phyloP scores from a whole-genome alignment of 2,888 invertebrate species.

The Malthinus seriepunctatus region DNA sequence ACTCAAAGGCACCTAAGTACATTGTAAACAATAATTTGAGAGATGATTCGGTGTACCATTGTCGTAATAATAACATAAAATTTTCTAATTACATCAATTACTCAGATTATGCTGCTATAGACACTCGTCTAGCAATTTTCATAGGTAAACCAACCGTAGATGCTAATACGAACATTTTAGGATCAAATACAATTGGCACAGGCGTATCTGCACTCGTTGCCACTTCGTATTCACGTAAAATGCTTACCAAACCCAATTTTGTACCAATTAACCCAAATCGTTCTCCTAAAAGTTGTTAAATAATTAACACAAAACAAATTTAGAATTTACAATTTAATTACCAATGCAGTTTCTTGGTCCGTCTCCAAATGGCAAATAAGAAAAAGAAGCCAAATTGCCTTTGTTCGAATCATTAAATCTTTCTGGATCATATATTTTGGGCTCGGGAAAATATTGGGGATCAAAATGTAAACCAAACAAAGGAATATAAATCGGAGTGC shows the following conservation, averaged over 20 bases:
- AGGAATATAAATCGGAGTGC: conserved; percentile 47
- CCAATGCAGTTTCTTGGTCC: conserved; percentile 37
- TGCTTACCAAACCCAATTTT: conserved; percentile 47
- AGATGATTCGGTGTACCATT: too few species aligned
- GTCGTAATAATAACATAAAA: too few species aligned
- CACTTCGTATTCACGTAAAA: conserved; percentile 43
- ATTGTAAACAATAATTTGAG: too few species aligned
- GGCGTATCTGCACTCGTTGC: conserved; percentile 42
- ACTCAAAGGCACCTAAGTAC: too few species aligned
- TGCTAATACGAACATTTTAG: conserved; percentile 43
- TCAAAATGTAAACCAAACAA: conserved; percentile 47
- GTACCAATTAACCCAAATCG: conserved; percentile 47
- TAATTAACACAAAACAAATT: not conserved
- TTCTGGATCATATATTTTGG: conserved; percentile 51
- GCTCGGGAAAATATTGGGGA: conserved; percentile 48
- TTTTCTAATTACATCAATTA: not conserved
- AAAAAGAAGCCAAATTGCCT: conserved; percentile 18
- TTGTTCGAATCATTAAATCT: conserved; percentile 46
- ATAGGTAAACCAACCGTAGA: conserved; percentile 44
- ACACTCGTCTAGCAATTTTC: conserved; percentile 34
- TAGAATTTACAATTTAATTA: conserved; percentile 37
- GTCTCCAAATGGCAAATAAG: conserved; percentile 35
- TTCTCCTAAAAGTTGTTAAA: conserved; percentile 43
- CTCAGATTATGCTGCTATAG: conserved; percentile 2
- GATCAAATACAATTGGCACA: conserved; percentile 44